phyloP scores from a whole-genome alignment of 2,113 vertebrate genomes.

The Pyxicephalus adspersus region DNA sequence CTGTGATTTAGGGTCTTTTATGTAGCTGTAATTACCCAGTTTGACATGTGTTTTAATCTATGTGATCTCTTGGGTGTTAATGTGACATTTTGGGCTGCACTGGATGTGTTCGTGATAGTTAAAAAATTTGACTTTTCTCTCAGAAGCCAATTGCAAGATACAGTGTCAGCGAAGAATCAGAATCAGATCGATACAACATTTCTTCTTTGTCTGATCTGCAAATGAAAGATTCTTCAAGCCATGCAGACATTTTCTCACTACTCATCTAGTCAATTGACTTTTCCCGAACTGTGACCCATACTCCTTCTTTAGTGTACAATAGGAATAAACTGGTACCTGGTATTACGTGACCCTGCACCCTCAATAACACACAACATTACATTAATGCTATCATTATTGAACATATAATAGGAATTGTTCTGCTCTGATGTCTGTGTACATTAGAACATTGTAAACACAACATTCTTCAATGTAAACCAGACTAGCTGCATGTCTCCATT shows the following conservation, averaged over 20 bases:
- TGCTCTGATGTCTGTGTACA: too few species aligned
- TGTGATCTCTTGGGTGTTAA: neutral
- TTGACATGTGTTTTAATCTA: conserved; percentile 12
- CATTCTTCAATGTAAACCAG: too few species aligned
- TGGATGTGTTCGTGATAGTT: conserved; percentile 5
- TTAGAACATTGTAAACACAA: too few species aligned
- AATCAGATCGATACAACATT: neutral
- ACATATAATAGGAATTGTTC: too few species aligned
- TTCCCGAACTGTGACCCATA: neutral
- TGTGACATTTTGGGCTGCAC: conserved; percentile 12
- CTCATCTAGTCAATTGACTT: conserved; percentile 1
- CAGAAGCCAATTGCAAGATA: neutral
- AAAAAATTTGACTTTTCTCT: conserved; percentile 22
- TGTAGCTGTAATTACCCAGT: too few species aligned
- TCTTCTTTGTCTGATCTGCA: neutral
- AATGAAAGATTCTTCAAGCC: neutral
- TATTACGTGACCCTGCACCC: too few species aligned
- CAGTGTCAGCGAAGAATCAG: neutral
- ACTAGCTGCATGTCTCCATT: too few species aligned
- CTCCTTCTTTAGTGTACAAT: too few species aligned
- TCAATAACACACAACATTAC: too few species aligned
- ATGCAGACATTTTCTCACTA: neutral
- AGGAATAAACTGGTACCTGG: too few species aligned
- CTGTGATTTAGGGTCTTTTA: too few species aligned
- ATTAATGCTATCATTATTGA: too few species aligned